Evolutionary conservation across 2,888 invertebrate genomes (phyloP).

Genomic region (Bombylius discolor): DNA sequence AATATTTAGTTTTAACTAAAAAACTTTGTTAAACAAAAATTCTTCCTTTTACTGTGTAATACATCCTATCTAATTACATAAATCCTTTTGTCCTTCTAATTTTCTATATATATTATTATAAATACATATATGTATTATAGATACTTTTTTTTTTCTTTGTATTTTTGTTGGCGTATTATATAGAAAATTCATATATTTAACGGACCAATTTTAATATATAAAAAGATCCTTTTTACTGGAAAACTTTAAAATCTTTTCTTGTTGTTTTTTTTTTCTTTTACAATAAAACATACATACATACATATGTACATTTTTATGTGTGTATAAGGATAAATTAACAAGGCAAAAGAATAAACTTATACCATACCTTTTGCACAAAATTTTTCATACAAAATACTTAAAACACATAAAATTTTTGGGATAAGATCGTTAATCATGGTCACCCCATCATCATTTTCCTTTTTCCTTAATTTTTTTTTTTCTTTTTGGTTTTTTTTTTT

Average conservation of each 20-base stretch:
- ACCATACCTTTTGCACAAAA: no score
- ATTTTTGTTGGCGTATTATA: no score
- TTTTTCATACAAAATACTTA: neutral
- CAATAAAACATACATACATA: neutral
- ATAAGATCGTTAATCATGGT: conserved; percentile 21
- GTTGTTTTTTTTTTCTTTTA: no score
- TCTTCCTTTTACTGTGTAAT: no score
- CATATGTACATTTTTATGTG: neutral
- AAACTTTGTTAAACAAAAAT: no score
- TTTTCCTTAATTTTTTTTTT: conserved; percentile 5
- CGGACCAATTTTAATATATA: neutral
- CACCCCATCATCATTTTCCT: conserved; percentile 15
- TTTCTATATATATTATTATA: neutral
- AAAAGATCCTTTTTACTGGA: neutral
- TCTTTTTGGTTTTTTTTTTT: no score
- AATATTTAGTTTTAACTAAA: no score
- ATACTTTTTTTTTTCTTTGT: no score
- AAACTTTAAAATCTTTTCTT: neutral
- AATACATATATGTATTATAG: no score
- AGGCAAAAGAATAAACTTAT: no score
- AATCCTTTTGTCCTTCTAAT: conserved; percentile 9
- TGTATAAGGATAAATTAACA: neutral
- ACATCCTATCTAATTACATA: neutral
- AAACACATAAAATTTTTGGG: conserved; percentile 13
- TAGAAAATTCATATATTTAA: no score